A percentile compares a stretch with the other conserved stretches of the same genome.
phyloP scores from a whole-genome alignment of 2,797 vertebrate species.

The Apogon hyalosoma region DNA sequence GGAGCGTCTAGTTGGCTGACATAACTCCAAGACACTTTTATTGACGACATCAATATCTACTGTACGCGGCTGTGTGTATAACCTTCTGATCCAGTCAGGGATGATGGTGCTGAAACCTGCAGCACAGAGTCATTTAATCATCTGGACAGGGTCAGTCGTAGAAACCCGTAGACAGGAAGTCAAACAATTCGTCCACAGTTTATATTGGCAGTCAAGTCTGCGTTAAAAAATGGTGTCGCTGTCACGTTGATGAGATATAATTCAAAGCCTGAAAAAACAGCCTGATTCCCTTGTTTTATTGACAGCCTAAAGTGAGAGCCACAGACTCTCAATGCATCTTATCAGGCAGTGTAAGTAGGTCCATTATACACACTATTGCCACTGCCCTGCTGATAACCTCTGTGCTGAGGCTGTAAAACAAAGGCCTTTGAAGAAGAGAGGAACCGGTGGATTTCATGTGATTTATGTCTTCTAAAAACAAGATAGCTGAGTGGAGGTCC shows the following conservation, averaged over 20 bases:
- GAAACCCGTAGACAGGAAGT: constrained; percentile 77
- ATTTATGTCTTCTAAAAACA: constrained; percentile 80
- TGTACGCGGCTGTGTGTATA: constrained; percentile 59
- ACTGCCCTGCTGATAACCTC: constrained; percentile 81
- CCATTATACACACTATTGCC: constrained; percentile 79
- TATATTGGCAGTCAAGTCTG: constrained; percentile 58
- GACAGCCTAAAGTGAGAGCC: constrained; percentile 61
- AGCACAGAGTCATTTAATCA: constrained; percentile 66
- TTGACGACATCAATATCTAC: constrained; percentile 80
- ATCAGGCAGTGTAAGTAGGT: constrained; percentile 73
- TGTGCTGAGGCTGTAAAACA: constrained; percentile 71
- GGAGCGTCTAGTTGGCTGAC: constrained; percentile 64
- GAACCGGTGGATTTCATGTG: constrained; percentile 71
- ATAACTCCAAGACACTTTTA: constrained; percentile 79
- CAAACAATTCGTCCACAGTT: constrained; percentile 67
- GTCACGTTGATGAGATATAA: constrained; percentile 62
- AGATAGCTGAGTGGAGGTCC: constrained; percentile 71
- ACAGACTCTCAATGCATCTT: constrained; percentile 63
- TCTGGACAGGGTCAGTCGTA: constrained; percentile 70
- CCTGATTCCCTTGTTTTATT: constrained; percentile 55
- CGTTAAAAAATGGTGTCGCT: constrained; percentile 37
- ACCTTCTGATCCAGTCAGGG: constrained; percentile 73
- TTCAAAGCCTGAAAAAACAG: constrained; percentile 71
- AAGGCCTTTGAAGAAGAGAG: constrained; percentile 82
- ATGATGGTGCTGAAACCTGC: constrained; percentile 61